These are phyloP conservation scores for Tychaedon coryphoeus DNA, from an alignment of 2,113 vertebrate species.

Conservation along the genomic window DNA sequence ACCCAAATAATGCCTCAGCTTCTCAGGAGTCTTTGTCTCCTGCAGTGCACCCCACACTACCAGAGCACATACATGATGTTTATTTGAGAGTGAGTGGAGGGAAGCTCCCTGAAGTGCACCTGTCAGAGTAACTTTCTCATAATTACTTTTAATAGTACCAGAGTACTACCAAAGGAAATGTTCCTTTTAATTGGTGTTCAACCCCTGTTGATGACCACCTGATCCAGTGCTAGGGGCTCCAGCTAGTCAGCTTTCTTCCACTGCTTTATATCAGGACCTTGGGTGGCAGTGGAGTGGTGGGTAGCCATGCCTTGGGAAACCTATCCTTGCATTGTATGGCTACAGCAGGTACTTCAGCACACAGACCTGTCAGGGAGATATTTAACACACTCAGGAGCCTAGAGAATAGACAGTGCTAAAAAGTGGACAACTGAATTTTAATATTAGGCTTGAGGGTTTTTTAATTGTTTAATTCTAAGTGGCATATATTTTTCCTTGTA, in stretches of 20 bases:
- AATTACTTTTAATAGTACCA: neutral
- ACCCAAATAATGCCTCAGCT: neutral
- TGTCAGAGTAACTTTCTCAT: neutral
- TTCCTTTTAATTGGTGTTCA: neutral
- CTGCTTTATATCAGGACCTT: neutral
- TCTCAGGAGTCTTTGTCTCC: neutral
- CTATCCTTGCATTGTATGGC: neutral
- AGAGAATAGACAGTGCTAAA: neutral
- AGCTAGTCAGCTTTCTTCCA: neutral
- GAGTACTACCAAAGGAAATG: neutral
- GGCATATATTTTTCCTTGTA: neutral
- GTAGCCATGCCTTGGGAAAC: neutral
- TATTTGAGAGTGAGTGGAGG: neutral
- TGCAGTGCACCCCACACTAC: neutral
- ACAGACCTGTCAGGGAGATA: neutral
- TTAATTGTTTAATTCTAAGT: neutral
- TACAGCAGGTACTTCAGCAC: neutral
- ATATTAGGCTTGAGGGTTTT: neutral
- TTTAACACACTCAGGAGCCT: neutral
- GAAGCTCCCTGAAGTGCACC: neutral
- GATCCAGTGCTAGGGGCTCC: neutral
- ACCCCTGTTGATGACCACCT: rapidly evolving
- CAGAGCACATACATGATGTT: neutral
- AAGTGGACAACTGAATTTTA: neutral
- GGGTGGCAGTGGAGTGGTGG: neutral